A percentile compares a stretch with the other conserved stretches of the same genome.
Evolutionary conservation across 2,888 invertebrate genomes (phyloP).

Genomic region (Oxytorus armatus): DNA sequence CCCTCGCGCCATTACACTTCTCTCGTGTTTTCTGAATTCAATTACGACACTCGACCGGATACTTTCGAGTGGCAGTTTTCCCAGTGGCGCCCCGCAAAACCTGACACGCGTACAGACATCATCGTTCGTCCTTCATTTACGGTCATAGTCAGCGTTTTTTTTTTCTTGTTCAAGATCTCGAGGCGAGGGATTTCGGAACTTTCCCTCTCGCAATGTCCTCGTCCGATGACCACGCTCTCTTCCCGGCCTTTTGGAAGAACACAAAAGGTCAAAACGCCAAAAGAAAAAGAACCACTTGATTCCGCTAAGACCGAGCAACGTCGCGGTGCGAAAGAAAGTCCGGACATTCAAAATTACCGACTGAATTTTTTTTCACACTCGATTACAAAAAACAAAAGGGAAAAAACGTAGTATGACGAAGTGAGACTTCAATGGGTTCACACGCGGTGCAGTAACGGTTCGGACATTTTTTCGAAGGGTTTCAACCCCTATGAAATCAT

Average conservation of each 20-base stretch:
- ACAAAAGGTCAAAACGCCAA: too few species aligned
- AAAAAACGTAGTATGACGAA: background rate
- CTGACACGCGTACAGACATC: conserved; percentile 9
- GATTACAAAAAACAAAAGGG: background rate
- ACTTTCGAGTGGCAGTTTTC: conserved; percentile 64
- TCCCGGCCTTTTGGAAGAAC: too few species aligned
- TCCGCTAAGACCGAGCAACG: too few species aligned
- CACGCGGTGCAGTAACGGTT: conserved; percentile 24
- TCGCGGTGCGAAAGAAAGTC: too few species aligned
- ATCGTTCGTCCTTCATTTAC: conserved; percentile 8
- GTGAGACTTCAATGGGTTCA: conserved; percentile 28
- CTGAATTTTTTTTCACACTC: background rate
- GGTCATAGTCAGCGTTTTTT: too few species aligned
- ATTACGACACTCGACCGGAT: conserved; percentile 61
- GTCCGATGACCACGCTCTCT: too few species aligned
- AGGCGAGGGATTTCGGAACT: too few species aligned
- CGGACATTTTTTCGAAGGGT: conserved; percentile 28
- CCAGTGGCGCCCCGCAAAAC: conserved; percentile 22
- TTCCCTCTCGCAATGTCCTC: too few species aligned
- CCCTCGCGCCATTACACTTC: conserved; percentile 18
- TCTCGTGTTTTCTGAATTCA: conserved; percentile 62
- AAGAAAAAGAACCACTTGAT: background rate
- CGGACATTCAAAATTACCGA: too few species aligned
- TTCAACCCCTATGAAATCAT: conserved; percentile 33
- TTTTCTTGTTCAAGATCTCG: too few species aligned